Percentiles rank a stretch among this genome's conserved stretches.
These are phyloP conservation scores for Platalea minor DNA, from an alignment of 2,797 vertebrate genomes.

Conservation along the genomic window DNA sequence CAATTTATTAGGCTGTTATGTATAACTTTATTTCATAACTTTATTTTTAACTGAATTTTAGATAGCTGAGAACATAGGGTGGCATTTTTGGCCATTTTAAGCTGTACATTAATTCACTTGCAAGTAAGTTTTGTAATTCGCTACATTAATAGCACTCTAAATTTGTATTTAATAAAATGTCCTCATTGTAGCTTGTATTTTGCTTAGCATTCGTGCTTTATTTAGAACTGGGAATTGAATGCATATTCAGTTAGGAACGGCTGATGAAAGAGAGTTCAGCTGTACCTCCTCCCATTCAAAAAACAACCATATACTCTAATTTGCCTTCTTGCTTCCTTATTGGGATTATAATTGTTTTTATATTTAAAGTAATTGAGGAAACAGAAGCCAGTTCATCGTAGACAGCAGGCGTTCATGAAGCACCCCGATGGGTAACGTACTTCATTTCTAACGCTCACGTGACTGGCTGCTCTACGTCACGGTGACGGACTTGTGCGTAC, in stretches of 20 bases:
- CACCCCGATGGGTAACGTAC: rapidly evolving
- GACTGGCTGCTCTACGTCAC: neutral
- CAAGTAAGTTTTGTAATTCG: neutral
- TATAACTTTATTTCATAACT: neutral
- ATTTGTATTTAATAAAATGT: neutral
- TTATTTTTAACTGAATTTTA: neutral
- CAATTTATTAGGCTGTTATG: neutral
- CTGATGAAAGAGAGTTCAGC: neutral
- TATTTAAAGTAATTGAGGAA: neutral
- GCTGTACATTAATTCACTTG: neutral
- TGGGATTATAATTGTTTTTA: neutral
- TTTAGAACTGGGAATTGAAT: neutral
- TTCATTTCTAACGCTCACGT: neutral
- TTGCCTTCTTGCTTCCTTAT: neutral
- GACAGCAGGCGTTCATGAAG: neutral
- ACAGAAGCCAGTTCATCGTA: neutral
- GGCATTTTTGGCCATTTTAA: neutral
- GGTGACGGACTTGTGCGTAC: neutral
- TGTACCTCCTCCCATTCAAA: neutral
- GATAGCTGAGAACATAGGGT: neutral
- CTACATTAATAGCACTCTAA: neutral
- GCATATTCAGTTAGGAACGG: neutral
- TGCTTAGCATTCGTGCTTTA: neutral
- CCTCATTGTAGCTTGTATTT: neutral
- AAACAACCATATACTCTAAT: neutral